phyloP scores from a whole-genome alignment of 2,797 vertebrate species.

The Liasis olivaceus region DNA sequence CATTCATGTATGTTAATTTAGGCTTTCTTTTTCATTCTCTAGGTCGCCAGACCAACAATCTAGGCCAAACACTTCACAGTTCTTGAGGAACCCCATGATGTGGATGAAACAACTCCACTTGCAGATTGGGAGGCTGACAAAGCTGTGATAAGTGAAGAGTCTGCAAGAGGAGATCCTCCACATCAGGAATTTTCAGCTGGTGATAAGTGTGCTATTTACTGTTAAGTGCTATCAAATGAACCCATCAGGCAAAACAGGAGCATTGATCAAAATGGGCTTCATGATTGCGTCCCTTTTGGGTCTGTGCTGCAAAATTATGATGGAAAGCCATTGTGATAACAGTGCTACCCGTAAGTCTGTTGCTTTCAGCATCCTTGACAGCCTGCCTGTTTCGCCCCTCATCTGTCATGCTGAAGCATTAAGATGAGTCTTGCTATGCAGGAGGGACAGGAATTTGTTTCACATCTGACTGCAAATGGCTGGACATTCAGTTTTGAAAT shows the following conservation, averaged over 20 bases:
- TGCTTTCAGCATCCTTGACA: not conserved
- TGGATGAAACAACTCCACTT: not conserved
- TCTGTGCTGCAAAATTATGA: not conserved
- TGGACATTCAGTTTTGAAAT: not conserved
- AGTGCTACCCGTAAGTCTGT: not conserved
- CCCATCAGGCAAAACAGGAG: not conserved
- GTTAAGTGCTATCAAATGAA: slow-evolving; percentile 1
- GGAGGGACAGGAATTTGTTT: not conserved
- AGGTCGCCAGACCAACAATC: not conserved
- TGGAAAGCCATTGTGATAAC: not conserved
- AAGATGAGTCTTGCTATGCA: not conserved
- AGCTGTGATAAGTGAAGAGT: not conserved
- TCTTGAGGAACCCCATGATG: not conserved
- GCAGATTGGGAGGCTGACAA: not conserved
- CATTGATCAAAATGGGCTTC: not conserved
- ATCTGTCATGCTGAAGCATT: not conserved
- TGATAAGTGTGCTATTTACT: not conserved
- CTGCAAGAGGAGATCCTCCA: not conserved
- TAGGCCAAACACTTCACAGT: not conserved
- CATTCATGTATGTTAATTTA: not conserved
- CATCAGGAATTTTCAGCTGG: not conserved
- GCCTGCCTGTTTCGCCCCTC: not conserved
- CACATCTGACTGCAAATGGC: not conserved
- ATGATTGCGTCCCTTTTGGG: not conserved
- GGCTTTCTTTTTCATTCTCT: not conserved